Evolutionary conservation across 2,888 invertebrate species (phyloP), one percentile per base, ranked within the genome.

Genomic region (Drosophila demipolita): DNA sequence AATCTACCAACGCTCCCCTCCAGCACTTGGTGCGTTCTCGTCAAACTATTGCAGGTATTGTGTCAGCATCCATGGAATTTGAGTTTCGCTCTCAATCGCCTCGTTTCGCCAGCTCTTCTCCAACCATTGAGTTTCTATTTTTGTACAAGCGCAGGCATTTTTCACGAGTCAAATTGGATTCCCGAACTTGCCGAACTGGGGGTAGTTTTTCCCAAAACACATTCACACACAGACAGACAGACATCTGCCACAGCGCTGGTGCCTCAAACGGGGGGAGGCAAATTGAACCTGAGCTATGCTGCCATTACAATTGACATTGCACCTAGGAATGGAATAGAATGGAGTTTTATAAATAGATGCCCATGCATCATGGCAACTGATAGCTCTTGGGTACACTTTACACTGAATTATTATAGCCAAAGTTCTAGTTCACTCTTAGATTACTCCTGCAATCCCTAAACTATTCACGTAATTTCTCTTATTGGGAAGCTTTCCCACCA

Each of bases 121-220:
- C 38, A 58, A 35, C 49, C 61, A 53, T 38, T 38, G 40, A 58
- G 53, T 57, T 75, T 84, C 90, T 90, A 90, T 87, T 79, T 79
- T 79, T 79, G 69, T 89, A 38, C 26, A 78, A 63, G 75, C 78
- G 45, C 49, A 69, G 73, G 77, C 73, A 82, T 82, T 89, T 80
- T 78, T 78, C 80, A 77, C 80, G 58, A 77, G 71, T 86, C 80
- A 79, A 80, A 87, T 89, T 80, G 78, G 74, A 89, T 73, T 74
- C 72, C 74, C 66, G 64, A 33, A 38, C 60, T 67, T 48, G 23
- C 29, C 35, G 23, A 23, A 49, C 64, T 54, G 78, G 83, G 83
- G 87, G 83, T 86, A 75, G 88, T 83, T 83, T 80, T 50, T 23
- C 29, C 36, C 7, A 40, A 42, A 55, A 55, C 54, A 38, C 54